Conservation (phyloP, 2,113 vertebrate genomes). For the Saguinus imperator region DNA sequence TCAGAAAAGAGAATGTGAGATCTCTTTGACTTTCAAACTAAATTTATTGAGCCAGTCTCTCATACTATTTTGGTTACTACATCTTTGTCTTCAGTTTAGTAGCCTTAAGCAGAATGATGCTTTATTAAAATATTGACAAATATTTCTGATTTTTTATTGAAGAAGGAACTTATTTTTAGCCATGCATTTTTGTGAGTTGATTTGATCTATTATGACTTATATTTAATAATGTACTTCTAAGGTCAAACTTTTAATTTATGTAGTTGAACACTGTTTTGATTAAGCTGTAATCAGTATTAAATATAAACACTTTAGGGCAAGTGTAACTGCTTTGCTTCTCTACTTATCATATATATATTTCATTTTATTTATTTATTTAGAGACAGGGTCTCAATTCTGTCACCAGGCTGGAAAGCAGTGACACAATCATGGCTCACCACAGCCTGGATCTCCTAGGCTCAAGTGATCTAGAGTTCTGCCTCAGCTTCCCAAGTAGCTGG, state of each 20-base stretch:
- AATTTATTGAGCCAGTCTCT: neutral
- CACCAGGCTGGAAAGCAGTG: no score
- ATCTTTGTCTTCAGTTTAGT: neutral
- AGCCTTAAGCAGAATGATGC: neutral
- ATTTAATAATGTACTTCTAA: neutral
- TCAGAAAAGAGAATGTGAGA: neutral
- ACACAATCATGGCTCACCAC: no score
- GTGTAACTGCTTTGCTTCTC: neutral
- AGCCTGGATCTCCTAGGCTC: no score
- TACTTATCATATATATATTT: neutral
- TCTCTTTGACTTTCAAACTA: neutral
- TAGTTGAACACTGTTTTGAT: neutral
- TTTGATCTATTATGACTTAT: neutral
- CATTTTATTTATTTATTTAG: neutral
- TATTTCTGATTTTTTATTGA: neutral
- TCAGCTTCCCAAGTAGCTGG: no score
- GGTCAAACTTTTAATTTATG: neutral
- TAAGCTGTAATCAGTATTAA: neutral
- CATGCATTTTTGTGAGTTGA: neutral
- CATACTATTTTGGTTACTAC: neutral
- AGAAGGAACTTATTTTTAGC: neutral
- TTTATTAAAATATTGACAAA: conserved; percentile 4
- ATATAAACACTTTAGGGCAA: neutral
- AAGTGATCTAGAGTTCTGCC: no score
- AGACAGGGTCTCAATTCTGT: no score